Percentiles rank a stretch among this genome's conserved stretches.
These are phyloP conservation scores for Tamias sibiricus DNA, from an alignment of 2,113 vertebrate genomes.

Conservation along the genomic window DNA sequence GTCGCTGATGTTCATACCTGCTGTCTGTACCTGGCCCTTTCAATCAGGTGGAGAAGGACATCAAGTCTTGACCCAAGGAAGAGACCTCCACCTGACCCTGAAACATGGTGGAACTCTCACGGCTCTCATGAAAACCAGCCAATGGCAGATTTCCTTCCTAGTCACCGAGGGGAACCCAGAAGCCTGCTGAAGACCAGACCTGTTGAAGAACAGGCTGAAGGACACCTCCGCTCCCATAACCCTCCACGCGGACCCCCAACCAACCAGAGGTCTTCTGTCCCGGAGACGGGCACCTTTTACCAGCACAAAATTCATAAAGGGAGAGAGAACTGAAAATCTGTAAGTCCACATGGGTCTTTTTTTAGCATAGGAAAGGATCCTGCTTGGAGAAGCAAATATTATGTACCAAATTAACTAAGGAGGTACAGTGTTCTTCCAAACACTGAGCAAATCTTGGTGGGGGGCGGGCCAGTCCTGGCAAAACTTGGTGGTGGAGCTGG, in stretches of 20 bases:
- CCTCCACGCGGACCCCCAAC: background rate
- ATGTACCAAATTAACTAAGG: slow-evolving; percentile 53
- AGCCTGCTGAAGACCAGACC: background rate
- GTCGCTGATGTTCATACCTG: background rate
- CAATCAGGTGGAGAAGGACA: background rate
- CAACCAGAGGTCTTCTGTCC: background rate
- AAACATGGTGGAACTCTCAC: background rate
- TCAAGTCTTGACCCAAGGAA: background rate
- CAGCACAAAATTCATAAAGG: background rate
- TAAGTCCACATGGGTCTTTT: background rate
- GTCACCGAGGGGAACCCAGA: background rate
- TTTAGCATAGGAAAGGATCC: slow-evolving; percentile 13
- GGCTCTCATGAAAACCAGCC: background rate
- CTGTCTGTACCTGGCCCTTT: background rate
- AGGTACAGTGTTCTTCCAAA: slow-evolving; percentile 17
- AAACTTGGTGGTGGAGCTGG: no score
- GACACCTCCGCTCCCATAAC: no score
- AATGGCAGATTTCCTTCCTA: background rate
- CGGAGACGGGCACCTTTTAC: background rate
- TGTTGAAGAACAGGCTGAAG: background rate
- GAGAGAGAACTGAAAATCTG: background rate
- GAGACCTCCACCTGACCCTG: background rate
- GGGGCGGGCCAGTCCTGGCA: no score
- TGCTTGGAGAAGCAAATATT: slow-evolving; percentile 53
- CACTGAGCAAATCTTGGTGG: background rate